Evolutionary conservation across 2,888 invertebrate genomes (phyloP), one percentile per base, ranked within the genome.

Genomic region (Thymelicus lineola): DNA sequence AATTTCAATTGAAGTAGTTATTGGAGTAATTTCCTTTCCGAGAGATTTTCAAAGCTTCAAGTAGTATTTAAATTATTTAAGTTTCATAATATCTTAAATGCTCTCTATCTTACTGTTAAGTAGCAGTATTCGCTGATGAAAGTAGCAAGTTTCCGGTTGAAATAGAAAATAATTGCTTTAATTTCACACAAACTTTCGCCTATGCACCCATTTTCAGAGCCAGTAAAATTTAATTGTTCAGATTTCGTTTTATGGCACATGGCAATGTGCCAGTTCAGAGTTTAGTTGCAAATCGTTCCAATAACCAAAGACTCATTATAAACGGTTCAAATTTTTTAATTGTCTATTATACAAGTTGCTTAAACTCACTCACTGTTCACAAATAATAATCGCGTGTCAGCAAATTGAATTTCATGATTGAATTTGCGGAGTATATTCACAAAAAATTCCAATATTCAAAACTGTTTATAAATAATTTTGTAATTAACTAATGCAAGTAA

Each of bases 161-260:
- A 66, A 66, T 66, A 55, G 50, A 55, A 67, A 67, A 61, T 67
- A 61, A 67, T 67, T 61, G 60, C 60, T 61, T 53, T 61, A 17
- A 61, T 67, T 67, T 60, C 60, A 67, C 60, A 61, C 67, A 67
- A 66, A 73, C 71, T 50, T 61, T 68, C 48, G 66, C 66, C 66
- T 66, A 62, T 75, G 74, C 69, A 64, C 73, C 75, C 63, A 73
- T 73, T 76, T 71, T 73, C 59, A 50, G 71, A 71, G 69, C 72
- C 70, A 72, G 66, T 75, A 72, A 76, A 73, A 73, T 66, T 75
- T 76, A 73, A 76, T 75, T 71, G 74, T 68, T 73, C 66, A 73
- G 73, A 74, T 75, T 73, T 72, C 73, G 76, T 74, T 75, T 72
- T 73, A 74, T 67, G 68, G 60, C 58, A 68, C 64, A 74, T 76